Evolutionary conservation across 30 jellyfish, hydroid and myxozoan genomes (phyloP).

Genomic region (Aurelia aurita complex sp. Pacific): DNA sequence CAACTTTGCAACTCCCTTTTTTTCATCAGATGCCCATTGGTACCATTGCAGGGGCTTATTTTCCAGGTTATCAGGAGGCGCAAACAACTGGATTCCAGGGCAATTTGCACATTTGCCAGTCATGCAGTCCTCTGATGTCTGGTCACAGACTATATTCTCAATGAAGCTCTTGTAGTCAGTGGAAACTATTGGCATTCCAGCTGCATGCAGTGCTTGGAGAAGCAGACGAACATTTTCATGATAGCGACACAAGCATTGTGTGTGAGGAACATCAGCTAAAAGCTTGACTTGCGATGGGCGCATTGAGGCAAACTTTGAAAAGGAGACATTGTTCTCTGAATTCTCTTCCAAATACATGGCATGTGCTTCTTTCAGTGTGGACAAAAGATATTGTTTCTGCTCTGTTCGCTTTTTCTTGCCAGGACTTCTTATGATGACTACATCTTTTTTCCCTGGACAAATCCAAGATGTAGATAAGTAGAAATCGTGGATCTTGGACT

Average conservation of each 20-base stretch:
- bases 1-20: not conserved
- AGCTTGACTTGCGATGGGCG: constrained; percentile 15
- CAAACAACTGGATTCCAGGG: constrained; percentile 12
- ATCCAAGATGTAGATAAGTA: constrained; percentile 6
- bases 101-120: not conserved
- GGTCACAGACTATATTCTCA: constrained; percentile 12
- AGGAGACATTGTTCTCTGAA: constrained; percentile 1
- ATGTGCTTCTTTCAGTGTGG: constrained; percentile 8
- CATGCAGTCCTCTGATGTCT: constrained; percentile 3
- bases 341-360: constrained; percentile 11
- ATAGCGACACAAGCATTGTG: constrained; percentile 4
- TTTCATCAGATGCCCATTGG: constrained; percentile 9
- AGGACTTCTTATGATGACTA: constrained; percentile 10
- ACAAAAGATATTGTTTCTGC: constrained; percentile 8
- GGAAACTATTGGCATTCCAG: constrained; percentile 14
- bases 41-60: constrained; percentile 13
- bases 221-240: constrained; percentile 12
- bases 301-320: constrained; percentile 12
- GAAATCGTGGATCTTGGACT: constrained; percentile 4
- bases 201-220: constrained; percentile 12
- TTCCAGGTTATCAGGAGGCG: constrained; percentile 14
- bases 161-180: constrained; percentile 8
- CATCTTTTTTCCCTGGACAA: constrained; percentile 16
- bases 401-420: constrained; percentile 13
- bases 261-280: constrained; percentile 10